Base-by-base conservation (phyloP, 2,888 invertebrate genomes). In the Agonum fuliginosum region DNA sequence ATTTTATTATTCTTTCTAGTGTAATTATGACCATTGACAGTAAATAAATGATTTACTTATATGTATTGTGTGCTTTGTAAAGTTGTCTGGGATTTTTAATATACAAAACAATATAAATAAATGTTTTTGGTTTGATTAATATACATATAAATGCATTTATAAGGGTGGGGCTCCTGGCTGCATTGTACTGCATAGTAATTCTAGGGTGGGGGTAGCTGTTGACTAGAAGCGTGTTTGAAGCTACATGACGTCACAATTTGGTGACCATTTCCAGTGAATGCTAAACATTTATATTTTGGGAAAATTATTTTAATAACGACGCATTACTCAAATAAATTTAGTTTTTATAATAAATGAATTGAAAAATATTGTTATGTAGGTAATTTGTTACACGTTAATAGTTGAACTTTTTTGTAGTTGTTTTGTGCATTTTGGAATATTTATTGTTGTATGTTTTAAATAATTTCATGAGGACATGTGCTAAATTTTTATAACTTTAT, bases 161-260 rank as follows among this genome's bases (percentile, higher is more conserved):
- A 77, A 77, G 77, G 77, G 77, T 77, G 77, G 69, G 70, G 77
- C 77, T 70, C 75, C 17, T n/a, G 70, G 58, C 22, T 75, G 75
- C 65, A 75, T 75, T 73, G 67, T 76, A 51, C 54, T 72, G 76
- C 76, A 76, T 69, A 76, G 76, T 67, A 76, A 67, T 67, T 76
- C 24, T 69, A 51, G 69, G 41, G 76, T 69, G 76, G 76, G 76
- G 76, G 51, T 43, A 74, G 58, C 10, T 58, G 43, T 65, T 73
- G 58, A 72, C 41, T 14, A 65, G 24, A 48, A 62, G 46, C 72
- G 54, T 46, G 70, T 70, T 70, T 67, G 12, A 67, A 70, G 70
- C 43, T 70, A 41, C 41, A 14, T 70, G 70, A 70, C 70, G 70
- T 70, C 70, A 70, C 27, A 20, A 17, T 12, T 70, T 30, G 27